Evolutionary conservation across 2,797 vertebrate species (phyloP).

Genomic region (Acanthurus leucopareius): DNA sequence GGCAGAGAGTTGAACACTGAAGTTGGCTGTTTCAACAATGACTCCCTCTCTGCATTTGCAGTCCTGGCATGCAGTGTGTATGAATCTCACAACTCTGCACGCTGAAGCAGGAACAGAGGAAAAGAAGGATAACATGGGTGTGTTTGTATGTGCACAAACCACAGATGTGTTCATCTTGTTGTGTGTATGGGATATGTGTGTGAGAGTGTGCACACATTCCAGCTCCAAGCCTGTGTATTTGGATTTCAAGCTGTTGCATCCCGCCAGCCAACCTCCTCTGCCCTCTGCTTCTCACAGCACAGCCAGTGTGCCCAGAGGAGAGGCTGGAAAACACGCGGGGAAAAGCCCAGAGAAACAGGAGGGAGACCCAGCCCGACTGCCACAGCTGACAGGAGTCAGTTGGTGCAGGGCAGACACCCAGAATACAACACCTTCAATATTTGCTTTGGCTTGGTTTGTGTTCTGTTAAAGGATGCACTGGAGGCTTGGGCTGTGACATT

Average conservation of each 20-base stretch:
- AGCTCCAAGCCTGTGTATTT: slow-evolving; percentile 48
- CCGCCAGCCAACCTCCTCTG: slow-evolving; percentile 45
- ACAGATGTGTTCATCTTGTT: slow-evolving; percentile 25
- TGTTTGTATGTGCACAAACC: slow-evolving; percentile 22
- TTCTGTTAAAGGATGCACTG: slow-evolving; percentile 42
- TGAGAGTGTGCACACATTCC: slow-evolving; percentile 23
- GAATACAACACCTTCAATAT: slow-evolving; percentile 65
- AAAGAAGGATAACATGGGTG: slow-evolving; percentile 40
- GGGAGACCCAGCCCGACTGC: slow-evolving; percentile 51
- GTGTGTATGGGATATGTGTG: background rate
- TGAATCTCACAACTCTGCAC: slow-evolving; percentile 49
- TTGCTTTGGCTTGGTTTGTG: slow-evolving; percentile 57
- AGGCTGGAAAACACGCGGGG: slow-evolving; percentile 1
- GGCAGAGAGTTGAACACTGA: too few relatives aligned
- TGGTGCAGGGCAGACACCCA: slow-evolving; percentile 42
- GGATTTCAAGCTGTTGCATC: slow-evolving; percentile 62
- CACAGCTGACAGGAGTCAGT: slow-evolving; percentile 47
- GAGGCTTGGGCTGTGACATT: slow-evolving; percentile 47
- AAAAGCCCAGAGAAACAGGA: slow-evolving; percentile 68
- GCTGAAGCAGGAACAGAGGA: slow-evolving; percentile 3
- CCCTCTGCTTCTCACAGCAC: too few relatives aligned
- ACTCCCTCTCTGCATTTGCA: too few relatives aligned
- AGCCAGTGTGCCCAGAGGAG: too few relatives aligned
- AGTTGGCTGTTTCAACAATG: too few relatives aligned
- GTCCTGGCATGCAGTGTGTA: slow-evolving; percentile 46